phyloP scores from a whole-genome alignment of 2,113 vertebrate species.

The Desmodus rotundus region DNA sequence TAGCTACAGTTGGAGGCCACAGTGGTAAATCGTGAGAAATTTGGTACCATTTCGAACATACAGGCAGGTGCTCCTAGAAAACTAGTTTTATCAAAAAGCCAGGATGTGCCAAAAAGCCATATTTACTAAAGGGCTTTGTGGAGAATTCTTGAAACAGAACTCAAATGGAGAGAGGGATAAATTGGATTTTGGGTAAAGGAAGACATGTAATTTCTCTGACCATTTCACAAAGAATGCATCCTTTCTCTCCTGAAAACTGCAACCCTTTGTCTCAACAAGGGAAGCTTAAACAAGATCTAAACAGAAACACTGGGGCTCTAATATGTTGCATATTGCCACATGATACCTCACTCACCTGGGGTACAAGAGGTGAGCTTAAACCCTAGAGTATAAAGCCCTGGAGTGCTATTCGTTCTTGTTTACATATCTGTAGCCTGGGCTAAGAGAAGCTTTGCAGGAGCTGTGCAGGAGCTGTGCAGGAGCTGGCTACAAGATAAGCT shows the following conservation, averaged over 20 bases:
- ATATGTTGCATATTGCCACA: background rate
- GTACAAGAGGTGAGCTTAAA: slow-evolving; percentile 24
- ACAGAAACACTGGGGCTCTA: slow-evolving; percentile 33
- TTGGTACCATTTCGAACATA: background rate
- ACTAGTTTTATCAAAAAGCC: slow-evolving; percentile 26
- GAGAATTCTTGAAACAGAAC: slow-evolving; percentile 1
- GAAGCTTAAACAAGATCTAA: slow-evolving; percentile 2
- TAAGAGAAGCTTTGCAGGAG: background rate
- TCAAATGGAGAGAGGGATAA: background rate
- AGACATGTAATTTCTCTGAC: background rate
- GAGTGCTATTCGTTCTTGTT: slow-evolving; percentile 44
- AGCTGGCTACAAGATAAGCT: background rate
- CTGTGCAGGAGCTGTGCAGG: too few species aligned
- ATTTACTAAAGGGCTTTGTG: slow-evolving; percentile 27
- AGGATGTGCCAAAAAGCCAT: background rate
- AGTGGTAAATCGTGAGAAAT: slow-evolving; percentile 21
- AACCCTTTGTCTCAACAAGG: background rate
- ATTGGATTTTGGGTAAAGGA: background rate
- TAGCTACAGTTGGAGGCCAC: slow-evolving; percentile 1
- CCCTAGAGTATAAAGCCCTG: slow-evolving; percentile 30
- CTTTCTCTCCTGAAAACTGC: background rate
- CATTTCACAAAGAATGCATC: background rate
- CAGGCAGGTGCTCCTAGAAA: slow-evolving; percentile 39
- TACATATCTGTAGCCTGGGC: slow-evolving; percentile 25
- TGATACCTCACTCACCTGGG: slow-evolving; percentile 29